Evolutionary conservation across 2,797 vertebrate species (phyloP), one percentile per base, ranked within the genome.

Genomic region (Anniella stebbinsi): DNA sequence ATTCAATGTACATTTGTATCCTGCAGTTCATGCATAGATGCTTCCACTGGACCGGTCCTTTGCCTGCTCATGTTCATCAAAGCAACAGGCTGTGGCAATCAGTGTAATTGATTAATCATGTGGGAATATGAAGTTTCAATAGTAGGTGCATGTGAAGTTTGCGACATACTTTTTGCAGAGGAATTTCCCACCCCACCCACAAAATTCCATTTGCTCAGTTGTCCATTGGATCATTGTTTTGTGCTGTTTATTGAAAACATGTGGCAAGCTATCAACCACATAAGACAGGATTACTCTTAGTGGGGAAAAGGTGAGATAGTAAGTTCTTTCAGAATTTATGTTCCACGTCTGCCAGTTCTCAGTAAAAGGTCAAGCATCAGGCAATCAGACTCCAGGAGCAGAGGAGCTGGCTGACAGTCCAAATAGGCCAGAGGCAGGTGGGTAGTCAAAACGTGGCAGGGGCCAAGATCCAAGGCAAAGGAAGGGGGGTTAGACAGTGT

Each of bases 251-350:
- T 13, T 38, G 36, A 67, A 84, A 66, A 57, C 38, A 76, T 30
- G 2, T 84, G 48, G 12, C 30, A 80, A 76, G 30, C 5, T 77
- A 63, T 41, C 57, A 30, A 33, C 38, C 30, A 77, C 66, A 45
- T 75, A 89, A 84, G n/a, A 83, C 10, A n/a, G 30, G 17, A 45
- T 75, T 75, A 38, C n/a, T 18, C 48, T 86, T 86, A n/a, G 45
- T 28, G 33, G 8, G 80, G 54, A 69, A 87, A 30, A 45, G 66
- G 21, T 41, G 48, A 85, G 82, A n/a, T 33, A 41, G 45, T 2
- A 84, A 89, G 25, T 51, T 41, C 6, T 81, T 9, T 77, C 15
- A 12, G 63, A 78, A 25, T 28, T 33, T 33, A 76, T 57, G 38
- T 69, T 84, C 45, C 33, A 72, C 11, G 9, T 7, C 21, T 28